These are phyloP conservation scores for Chitala chitala DNA, from an alignment of 2,113 vertebrate species.

Conservation along the genomic window DNA sequence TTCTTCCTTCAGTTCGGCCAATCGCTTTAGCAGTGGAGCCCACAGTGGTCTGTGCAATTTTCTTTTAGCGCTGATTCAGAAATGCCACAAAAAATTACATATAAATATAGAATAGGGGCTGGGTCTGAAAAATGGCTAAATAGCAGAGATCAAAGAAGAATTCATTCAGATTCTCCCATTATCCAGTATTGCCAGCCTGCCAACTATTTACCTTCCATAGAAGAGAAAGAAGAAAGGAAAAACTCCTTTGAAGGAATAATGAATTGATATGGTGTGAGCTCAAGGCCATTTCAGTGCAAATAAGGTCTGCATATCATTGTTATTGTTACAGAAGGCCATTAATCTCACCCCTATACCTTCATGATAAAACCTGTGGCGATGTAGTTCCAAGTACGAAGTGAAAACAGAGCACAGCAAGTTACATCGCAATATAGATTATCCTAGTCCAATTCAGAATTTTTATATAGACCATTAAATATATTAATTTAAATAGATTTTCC, in stretches of 20 bases:
- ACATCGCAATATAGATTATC: constrained; percentile 30
- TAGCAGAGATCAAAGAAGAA: constrained; percentile 27
- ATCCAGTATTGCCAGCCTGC: constrained; percentile 31
- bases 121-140: constrained; percentile 16
- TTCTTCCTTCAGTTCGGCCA: constrained; percentile 13
- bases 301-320: constrained; percentile 50
- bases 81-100: constrained; percentile 24
- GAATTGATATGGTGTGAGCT: constrained; percentile 63
- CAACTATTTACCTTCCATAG: constrained; percentile 38
- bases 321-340: constrained; percentile 52
- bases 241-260: constrained; percentile 50
- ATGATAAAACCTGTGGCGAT: constrained; percentile 29
- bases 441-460: constrained; percentile 25
- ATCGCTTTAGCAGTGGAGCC: constrained; percentile 21
- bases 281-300: constrained; percentile 53
- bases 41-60: background rate
- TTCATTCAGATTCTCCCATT: constrained; percentile 35
- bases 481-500: constrained; percentile 6
- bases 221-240: constrained; percentile 28
- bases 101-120: background rate
- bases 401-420: constrained; percentile 11
- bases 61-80: background rate
- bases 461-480: constrained; percentile 4
- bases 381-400: background rate
- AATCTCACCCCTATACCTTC: constrained; percentile 46